Evolutionary conservation across 2,888 invertebrate genomes (phyloP).

Genomic region (Leucophenga maculata): DNA sequence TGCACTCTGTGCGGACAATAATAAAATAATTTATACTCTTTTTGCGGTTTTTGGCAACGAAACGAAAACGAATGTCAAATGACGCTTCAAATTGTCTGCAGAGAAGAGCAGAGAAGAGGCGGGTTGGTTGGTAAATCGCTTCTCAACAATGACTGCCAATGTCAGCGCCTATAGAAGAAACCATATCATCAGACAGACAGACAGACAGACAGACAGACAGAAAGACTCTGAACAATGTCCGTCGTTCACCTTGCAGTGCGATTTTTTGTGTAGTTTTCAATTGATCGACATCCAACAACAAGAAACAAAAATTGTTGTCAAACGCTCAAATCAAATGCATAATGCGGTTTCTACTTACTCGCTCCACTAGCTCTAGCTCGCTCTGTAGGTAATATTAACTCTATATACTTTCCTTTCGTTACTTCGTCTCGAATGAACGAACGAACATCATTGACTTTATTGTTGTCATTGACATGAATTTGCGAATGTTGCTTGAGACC

Average conservation of each 20-base stretch:
- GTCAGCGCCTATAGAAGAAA: slow-evolving; percentile 18
- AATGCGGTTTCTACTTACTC: slow-evolving; percentile 34
- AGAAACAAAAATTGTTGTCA: slow-evolving; percentile 45
- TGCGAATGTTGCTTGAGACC: slow-evolving; percentile 51
- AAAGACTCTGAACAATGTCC: background rate
- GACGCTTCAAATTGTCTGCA: background rate
- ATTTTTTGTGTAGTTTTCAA: slow-evolving; percentile 8
- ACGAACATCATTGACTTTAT: slow-evolving; percentile 7
- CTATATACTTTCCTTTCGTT: slow-evolving; percentile 12
- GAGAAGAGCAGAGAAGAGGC: slow-evolving; percentile 7
- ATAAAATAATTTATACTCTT: slow-evolving; percentile 48
- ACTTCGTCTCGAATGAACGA: too few species aligned
- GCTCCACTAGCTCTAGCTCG: background rate
- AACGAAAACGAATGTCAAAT: slow-evolving; percentile 16
- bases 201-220: too few species aligned
- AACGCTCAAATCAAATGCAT: slow-evolving; percentile 42
- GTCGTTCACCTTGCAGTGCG: slow-evolving; percentile 31
- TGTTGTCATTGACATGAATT: slow-evolving; percentile 25
- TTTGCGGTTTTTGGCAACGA: background rate
- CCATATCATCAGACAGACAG: too few species aligned
- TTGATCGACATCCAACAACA: slow-evolving; percentile 49
- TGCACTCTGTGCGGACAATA: slow-evolving; percentile 30
- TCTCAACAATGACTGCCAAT: background rate
- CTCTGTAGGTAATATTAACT: background rate
- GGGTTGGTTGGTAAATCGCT: background rate